Percentiles rank a stretch among this genome's conserved stretches.
phyloP scores from a whole-genome alignment of 1,140 invertebrate genomes.

The Hyphantria cunea region DNA sequence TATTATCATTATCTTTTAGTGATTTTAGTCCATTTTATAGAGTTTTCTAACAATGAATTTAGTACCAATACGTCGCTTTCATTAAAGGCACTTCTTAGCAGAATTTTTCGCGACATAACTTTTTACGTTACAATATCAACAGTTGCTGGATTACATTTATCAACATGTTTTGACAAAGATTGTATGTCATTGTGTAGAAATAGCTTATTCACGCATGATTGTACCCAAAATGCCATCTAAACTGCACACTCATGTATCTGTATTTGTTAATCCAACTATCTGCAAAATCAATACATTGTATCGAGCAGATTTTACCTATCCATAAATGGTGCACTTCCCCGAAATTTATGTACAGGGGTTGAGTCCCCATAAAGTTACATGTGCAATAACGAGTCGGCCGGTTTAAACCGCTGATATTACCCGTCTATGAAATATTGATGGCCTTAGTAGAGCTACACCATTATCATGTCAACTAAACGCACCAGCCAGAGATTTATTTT shows the following conservation, averaged over 20 bases:
- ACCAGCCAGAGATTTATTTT: not conserved
- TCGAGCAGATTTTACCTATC: constrained; percentile 66
- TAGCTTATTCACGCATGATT: too few relatives aligned
- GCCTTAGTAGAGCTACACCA: constrained; percentile 26
- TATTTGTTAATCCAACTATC: constrained; percentile 46
- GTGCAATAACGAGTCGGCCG: constrained; percentile 70
- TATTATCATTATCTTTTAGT: too few relatives aligned
- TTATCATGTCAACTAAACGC: constrained; percentile 38
- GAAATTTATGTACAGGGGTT: constrained; percentile 76
- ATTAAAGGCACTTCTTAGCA: too few relatives aligned
- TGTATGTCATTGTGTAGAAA: too few relatives aligned
- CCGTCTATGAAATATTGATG: constrained; percentile 72
- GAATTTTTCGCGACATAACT: too few relatives aligned
- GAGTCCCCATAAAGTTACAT: constrained; percentile 75
- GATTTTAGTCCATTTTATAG: too few relatives aligned
- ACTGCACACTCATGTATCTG: not conserved
- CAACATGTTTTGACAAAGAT: too few relatives aligned
- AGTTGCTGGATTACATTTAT: too few relatives aligned
- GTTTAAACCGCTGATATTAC: constrained; percentile 74
- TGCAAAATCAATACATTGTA: constrained; percentile 73
- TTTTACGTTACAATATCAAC: too few relatives aligned
- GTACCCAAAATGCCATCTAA: too few relatives aligned
- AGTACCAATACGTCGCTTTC: too few relatives aligned
- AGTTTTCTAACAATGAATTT: too few relatives aligned
- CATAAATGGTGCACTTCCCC: constrained; percentile 72